phyloP scores from a whole-genome alignment of 2,113 vertebrate genomes.

The Ciconia stormi region DNA sequence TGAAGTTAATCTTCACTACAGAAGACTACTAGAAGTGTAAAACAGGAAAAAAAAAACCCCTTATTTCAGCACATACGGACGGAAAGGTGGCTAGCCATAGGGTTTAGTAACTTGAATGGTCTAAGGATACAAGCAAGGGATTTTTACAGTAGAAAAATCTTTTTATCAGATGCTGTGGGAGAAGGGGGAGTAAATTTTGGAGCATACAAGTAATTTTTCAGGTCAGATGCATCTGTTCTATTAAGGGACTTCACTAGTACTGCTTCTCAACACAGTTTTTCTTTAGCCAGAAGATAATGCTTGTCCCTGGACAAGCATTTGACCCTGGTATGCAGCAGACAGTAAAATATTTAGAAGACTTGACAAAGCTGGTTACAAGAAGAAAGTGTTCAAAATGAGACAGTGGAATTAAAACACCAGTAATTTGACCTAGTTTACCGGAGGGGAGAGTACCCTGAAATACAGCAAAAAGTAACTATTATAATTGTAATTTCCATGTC shows the following conservation, averaged over 20 bases:
- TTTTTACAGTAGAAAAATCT: background rate
- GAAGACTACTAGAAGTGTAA: background rate
- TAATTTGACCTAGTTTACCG: background rate
- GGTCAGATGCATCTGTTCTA: background rate
- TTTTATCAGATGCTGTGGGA: background rate
- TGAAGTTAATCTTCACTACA: background rate
- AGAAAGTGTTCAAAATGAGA: background rate
- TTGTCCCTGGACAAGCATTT: background rate
- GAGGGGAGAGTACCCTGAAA: background rate
- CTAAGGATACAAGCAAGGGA: background rate
- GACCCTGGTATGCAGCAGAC: background rate
- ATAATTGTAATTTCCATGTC: conserved; percentile 2
- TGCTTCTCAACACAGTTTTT: background rate
- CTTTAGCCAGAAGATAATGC: background rate
- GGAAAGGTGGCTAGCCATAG: background rate
- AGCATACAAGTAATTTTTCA: background rate
- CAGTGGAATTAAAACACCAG: background rate
- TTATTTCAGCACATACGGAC: background rate
- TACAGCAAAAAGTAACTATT: background rate
- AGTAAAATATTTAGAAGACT: conserved; percentile 27
- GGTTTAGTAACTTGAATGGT: background rate
- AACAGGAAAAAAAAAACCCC: fast-evolving
- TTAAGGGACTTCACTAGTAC: background rate
- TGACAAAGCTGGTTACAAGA: background rate
- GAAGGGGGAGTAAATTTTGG: background rate